Base-by-base conservation (phyloP, 2,888 invertebrate species). In the Caenorhabditis afra region DNA sequence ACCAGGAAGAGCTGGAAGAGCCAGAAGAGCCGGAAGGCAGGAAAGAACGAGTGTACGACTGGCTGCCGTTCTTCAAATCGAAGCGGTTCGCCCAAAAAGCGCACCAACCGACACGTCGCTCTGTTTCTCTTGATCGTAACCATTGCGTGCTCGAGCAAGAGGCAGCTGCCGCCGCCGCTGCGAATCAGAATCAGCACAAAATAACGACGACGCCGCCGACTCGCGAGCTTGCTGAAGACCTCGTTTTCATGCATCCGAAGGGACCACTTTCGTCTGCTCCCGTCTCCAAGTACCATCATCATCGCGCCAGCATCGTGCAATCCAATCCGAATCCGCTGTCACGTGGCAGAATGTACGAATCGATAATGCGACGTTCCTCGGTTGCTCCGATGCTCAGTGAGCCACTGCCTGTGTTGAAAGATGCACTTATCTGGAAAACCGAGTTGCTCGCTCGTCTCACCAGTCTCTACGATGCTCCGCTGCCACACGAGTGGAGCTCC, bases 31-130 rank as follows among this genome's bases (percentile, higher is more conserved):
- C 37, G 0, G 18, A 12, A 14, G 64, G 64, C 3, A 62, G 44
- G 14, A 71, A 70, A 45, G 78, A 78, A 44, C 66, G 62, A 35
- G 66, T 65, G 10, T 78, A 78, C 23, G 78, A 78, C 37, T 78
- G 78, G 78, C 45, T 78, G 20, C 78, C 78, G 11, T 78, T 78
- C 37, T 73, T 78, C 73, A 78, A 78, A 29, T 67, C 71, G 3
- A 61, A 67, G 39, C 50, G 78, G 11, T 57, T 23, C 18, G 39
- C 53, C n/a, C 29, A 64, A 12, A 78, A 78, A 23, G 45, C 20
- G 11, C 47, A 58, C 41, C 66, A 57, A 18, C 57, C 57, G n/a
- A 22, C 59, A n/a, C 58, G 75, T 11, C 55, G 78, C 1, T 78
- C 78, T 3, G 66, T 67, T 8, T 78, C 78, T 7, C 57, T 78